Evolutionary conservation across 1,140 invertebrate genomes (phyloP).

Genomic region (Macrotrachela quadricornifera): DNA sequence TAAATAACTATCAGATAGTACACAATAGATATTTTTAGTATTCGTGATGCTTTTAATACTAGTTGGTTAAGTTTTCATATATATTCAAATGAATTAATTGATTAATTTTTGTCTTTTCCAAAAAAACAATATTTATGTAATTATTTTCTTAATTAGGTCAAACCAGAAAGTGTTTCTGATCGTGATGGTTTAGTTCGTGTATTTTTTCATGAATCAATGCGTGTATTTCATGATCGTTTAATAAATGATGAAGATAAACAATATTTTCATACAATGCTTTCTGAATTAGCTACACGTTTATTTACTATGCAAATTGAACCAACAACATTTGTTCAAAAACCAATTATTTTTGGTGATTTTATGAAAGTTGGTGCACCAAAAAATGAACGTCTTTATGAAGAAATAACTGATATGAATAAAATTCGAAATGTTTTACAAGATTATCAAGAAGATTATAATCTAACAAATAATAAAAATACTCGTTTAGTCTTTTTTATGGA

Average conservation of each 20-base stretch:
- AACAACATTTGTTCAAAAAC: slow-evolving; percentile 20
- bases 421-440: slow-evolving; percentile 21
- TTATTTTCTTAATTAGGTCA: background rate
- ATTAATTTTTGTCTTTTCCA: too few relatives aligned
- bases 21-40: too few relatives aligned
- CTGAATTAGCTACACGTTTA: slow-evolving; percentile 28
- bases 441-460: slow-evolving; percentile 10
- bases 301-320: slow-evolving; percentile 24
- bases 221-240: slow-evolving; percentile 31
- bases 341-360: slow-evolving; percentile 31
- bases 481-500: slow-evolving; percentile 32
- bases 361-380: slow-evolving; percentile 25
- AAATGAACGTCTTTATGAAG: slow-evolving; percentile 26
- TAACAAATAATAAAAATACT: slow-evolving; percentile 7
- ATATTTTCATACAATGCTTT: slow-evolving; percentile 26
- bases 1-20: too few relatives aligned
- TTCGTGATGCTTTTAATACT: too few relatives aligned
- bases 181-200: slow-evolving; percentile 18
- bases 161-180: slow-evolving; percentile 1
- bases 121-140: too few relatives aligned
- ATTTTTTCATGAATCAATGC: slow-evolving; percentile 29
- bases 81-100: too few relatives aligned
- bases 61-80: too few relatives aligned
- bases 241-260: slow-evolving; percentile 30
- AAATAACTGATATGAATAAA: slow-evolving; percentile 24